Base-by-base conservation (phyloP, 1,140 invertebrate species). In the Apocrypta bakeri region DNA sequence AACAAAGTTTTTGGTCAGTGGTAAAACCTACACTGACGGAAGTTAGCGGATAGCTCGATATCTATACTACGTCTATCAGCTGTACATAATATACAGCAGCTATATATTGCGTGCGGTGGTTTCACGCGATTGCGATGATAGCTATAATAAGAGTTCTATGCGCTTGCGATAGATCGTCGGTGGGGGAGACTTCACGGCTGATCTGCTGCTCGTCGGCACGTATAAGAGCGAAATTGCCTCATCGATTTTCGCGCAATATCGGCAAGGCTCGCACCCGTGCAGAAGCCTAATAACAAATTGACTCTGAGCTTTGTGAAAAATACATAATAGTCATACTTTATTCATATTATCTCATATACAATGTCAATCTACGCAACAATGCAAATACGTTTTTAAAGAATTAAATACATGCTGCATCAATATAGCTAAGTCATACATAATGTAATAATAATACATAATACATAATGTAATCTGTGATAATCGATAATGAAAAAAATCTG, bases 11-110 rank as follows among this genome's bases (percentile, higher is more conserved):
- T 78, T 86, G 82, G 37, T 42, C 71, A 21, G 56, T 77, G 79
- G 83, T 73, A 84, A 87, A 87, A 85, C 80, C 85, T 81, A 27
- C 33, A 83, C 79, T 31, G 79, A 48, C 82, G 86, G 84, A 85
- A 87, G 85, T 86, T 68, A 40, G 78, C 48, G 68, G 81, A 77
- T 64, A 42, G 81, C 74, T 29, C 77, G 75, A 73, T 29, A 63
- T 9, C 9, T 37, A 37, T 37, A 61, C 2, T 61, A 14, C 2
- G 56, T 12, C 56, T 61, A 12, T 61, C 2, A 12, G 56, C n/a
- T n/a, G n/a, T n/a, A n/a, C n/a, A n/a, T n/a, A n/a, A n/a, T n/a
- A n/a, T n/a, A n/a, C n/a, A n/a, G n/a, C 56, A n/a, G 42, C 40
- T 33, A 0, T 37, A 14, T 21, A 56, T 86, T 86, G 83, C 29